Conservation (phyloP, 2,797 vertebrate species). For the Cyclura pinguis region DNA sequence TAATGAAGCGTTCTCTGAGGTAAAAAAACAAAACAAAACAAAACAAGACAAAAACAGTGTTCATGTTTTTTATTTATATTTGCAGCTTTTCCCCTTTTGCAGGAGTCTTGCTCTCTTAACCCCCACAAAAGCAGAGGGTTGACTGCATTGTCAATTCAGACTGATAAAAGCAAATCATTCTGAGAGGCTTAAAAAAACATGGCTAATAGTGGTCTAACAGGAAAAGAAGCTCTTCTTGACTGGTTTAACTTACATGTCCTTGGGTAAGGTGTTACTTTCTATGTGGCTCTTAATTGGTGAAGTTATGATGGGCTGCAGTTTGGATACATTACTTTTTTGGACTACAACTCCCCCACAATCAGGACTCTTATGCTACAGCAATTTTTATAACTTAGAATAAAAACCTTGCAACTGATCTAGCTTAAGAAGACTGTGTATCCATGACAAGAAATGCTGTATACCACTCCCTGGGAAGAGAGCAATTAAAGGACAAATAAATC, state of each 20-base stretch:
- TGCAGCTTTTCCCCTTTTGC: no score
- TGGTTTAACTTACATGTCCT: conserved; percentile 46
- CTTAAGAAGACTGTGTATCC: not conserved
- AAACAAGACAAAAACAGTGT: no score
- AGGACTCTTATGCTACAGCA: not conserved
- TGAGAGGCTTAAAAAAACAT: no score
- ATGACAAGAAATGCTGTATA: not conserved
- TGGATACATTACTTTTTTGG: no score
- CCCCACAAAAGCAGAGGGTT: no score
- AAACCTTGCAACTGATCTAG: not conserved
- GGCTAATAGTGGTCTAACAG: not conserved
- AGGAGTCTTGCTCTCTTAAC: no score
- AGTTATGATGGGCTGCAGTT: conserved; percentile 53
- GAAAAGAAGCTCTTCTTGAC: not conserved
- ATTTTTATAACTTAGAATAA: not conserved
- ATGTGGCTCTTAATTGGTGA: conserved; percentile 54
- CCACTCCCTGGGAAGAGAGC: not conserved
- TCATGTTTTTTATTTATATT: no score
- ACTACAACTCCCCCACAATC: no score
- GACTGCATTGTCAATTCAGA: not conserved
- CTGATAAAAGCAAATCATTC: not conserved
- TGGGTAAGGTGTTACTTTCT: conserved; percentile 72
- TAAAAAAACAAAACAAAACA: no score
- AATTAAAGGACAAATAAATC: not conserved
- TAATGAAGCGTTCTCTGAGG: no score